Base-by-base conservation (phyloP, 2,888 invertebrate species). In the Eudasyphora cyanicolor region DNA sequence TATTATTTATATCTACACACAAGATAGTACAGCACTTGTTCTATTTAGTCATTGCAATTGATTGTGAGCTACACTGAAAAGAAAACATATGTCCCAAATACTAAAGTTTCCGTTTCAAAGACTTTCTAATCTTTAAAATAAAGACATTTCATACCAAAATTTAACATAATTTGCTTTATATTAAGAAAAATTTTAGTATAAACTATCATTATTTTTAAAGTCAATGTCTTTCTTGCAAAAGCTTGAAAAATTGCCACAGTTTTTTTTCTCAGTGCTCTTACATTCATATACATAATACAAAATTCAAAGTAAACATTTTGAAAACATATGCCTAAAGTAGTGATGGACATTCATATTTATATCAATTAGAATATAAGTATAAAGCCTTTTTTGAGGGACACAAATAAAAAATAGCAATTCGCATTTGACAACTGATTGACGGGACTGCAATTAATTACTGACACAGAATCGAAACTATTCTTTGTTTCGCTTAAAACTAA, bases 341-440 rank as follows among this genome's bases (percentile, higher is more conserved):
- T 42, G 27, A 45, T 45, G 21, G 17, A 45, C 17, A 32, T 38
- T 19, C 19, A 12, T 12, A 7, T 51, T 57, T 12, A 64, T 57
- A 57, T 57, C 10, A 57, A 57, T 57, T 24, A 45, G 42, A 81
- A 32, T n/a, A 14, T 76, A 82, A 79, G 79, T 82, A 73, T 62
- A 29, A 60, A 42, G 82, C 73, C 76, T 29, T 67, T 77, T 14
- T 35, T 6, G 21, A 42, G 67, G n/a, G 27, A 69, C 17, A 73
- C 10, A 69, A n/a, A 38, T 24, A 12, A 10, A 27, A 49, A 8
- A 3, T 5, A 45, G 27, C 17, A n/a, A n/a, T 27, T 29, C 27
- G 27, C 27, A 24, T 54, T 54, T 54, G n/a, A 27, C 27, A 27
- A 60, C 8, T 29, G 17, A 38, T 35, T 38, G 57, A 8, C 57